These are phyloP conservation scores for Nothoprocta perdicaria DNA, from an alignment of 2,113 vertebrate species.

Conservation along the genomic window DNA sequence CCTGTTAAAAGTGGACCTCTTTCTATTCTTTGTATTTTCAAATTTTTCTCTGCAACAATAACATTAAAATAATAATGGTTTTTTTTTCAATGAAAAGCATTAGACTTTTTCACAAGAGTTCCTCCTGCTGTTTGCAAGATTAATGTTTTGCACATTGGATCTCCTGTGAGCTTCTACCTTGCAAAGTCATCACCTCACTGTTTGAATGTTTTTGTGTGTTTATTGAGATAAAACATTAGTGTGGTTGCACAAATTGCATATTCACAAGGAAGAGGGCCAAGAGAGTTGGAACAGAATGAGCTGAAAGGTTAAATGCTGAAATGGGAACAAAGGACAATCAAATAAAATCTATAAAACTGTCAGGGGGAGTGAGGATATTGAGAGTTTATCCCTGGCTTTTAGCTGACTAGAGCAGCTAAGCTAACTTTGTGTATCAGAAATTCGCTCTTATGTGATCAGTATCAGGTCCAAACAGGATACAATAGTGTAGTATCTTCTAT, in stretches of 20 bases:
- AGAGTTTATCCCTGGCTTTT: too few relatives aligned
- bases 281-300: not conserved
- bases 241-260: not conserved
- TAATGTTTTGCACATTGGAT: not conserved
- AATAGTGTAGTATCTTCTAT: not conserved
- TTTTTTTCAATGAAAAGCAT: not conserved
- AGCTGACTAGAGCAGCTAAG: too few relatives aligned
- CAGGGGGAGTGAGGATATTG: too few relatives aligned
- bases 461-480: not conserved
- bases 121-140: not conserved
- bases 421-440: too few relatives aligned
- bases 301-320: not conserved
- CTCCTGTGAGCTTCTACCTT: not conserved
- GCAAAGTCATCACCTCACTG: not conserved
- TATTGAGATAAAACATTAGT: not conserved
- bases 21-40: not conserved
- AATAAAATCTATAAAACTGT: too few relatives aligned
- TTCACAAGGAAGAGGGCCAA: not conserved
- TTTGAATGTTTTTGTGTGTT: not conserved
- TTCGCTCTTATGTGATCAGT: too few relatives aligned
- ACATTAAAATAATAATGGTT: not conserved
- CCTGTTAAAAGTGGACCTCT: not conserved
- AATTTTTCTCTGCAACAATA: not conserved
- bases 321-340: too few relatives aligned
- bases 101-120: not conserved